Conservation (phyloP, 2,113 vertebrate species). For the crab-eating macaque (Macaca fascicularis) region T2T-MFA8v1.1 NC_088380.1:186743001-186743500, state of each 20-base stretch:
- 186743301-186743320: not conserved
- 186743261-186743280: not conserved
- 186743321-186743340: not conserved
- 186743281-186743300: not conserved
- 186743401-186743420: too few species aligned
- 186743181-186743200: not conserved
- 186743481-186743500: not conserved
- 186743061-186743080: not conserved
- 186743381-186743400: not conserved
- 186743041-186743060: not conserved
- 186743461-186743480: not conserved
- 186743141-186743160: not conserved
- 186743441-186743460: not conserved
- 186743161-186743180: not conserved
- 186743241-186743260: not conserved
- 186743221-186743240: not conserved
- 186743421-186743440: fast-evolving
- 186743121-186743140: not conserved
- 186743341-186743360: not conserved
- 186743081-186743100: not conserved
- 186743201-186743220: not conserved
- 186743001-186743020: not conserved
- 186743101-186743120: not conserved
- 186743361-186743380: not conserved
- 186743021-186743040: not conserved